A percentile compares a stretch with the other conserved stretches of the same genome.
These are phyloP conservation scores for Ceramica pisi DNA, from an alignment of 2,888 invertebrate species.

Conservation along the genomic window DNA sequence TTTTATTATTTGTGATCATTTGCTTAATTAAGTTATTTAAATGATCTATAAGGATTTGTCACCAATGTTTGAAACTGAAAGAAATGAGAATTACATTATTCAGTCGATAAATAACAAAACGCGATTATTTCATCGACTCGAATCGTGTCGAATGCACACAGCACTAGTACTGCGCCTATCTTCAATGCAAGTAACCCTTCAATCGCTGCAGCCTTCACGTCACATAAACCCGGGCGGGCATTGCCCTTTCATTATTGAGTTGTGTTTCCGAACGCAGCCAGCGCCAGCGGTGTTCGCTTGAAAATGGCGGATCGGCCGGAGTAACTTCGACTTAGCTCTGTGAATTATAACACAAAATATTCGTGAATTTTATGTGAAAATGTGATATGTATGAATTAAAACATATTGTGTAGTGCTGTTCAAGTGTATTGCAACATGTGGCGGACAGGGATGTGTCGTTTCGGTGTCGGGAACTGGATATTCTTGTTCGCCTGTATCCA, in stretches of 20 bases:
- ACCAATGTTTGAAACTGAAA: no score
- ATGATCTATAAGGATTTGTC: no score
- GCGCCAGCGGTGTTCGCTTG: conserved; percentile 78
- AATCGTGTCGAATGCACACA: background rate
- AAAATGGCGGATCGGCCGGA: conserved; percentile 85
- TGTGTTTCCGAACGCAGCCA: conserved; percentile 84
- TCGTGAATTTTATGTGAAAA: conserved; percentile 86
- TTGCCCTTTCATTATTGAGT: conserved; percentile 89
- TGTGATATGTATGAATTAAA: conserved; percentile 90
- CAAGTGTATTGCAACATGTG: conserved; percentile 85
- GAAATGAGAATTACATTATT: background rate
- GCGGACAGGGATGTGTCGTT: conserved; percentile 87
- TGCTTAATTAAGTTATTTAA: no score
- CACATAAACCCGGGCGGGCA: conserved; percentile 84
- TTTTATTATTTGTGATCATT: no score
- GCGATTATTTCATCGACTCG: conserved; percentile 26
- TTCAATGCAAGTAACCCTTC: conserved; percentile 68
- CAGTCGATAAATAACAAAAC: conserved; percentile 27
- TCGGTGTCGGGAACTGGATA: conserved; percentile 88
- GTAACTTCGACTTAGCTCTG: conserved; percentile 69
- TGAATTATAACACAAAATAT: conserved; percentile 74
- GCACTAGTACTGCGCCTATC: conserved; percentile 67
- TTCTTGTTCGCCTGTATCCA: conserved; percentile 85
- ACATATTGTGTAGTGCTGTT: conserved; percentile 82
- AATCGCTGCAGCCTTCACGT: conserved; percentile 71